phyloP scores from a whole-genome alignment of 1,140 invertebrate species.

The Caenorhabditis remanei region DNA sequence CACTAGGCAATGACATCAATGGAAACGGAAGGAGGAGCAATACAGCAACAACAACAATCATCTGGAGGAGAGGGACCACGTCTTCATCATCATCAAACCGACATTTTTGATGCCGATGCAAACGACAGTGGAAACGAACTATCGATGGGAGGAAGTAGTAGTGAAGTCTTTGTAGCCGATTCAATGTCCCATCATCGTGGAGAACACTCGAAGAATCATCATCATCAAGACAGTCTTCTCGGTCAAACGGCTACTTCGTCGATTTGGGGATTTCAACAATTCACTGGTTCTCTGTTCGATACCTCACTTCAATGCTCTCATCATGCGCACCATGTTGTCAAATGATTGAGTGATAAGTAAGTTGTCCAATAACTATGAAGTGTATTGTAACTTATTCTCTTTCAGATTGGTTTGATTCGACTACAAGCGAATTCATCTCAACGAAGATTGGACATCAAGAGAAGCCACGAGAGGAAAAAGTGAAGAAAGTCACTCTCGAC shows the following conservation, averaged over 20 bases:
- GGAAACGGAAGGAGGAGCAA: background rate
- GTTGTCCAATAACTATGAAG: too few species aligned
- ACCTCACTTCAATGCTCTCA: conserved; percentile 2
- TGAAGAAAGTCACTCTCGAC: too few species aligned
- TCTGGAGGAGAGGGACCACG: background rate
- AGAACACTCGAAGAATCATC: conserved; percentile 1
- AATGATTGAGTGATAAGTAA: too few species aligned
- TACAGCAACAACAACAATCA: background rate
- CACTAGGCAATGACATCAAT: background rate
- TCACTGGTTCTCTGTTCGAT: conserved; percentile 21
- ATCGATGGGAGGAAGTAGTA: conserved; percentile 45
- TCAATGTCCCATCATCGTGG: conserved; percentile 37
- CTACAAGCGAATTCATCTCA: too few species aligned
- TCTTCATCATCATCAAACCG: background rate
- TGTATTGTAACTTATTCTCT: too few species aligned
- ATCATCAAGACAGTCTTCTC: conserved; percentile 34
- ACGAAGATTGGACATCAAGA: too few species aligned
- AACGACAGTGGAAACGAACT: conserved; percentile 50
- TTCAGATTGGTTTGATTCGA: too few species aligned
- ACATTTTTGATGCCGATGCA: conserved; percentile 15
- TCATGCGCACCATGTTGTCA: too few species aligned
- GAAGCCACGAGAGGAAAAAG: too few species aligned
- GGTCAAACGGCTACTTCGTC: background rate
- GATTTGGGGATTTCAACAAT: background rate
- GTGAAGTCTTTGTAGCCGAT: conserved; percentile 15